Evolutionary conservation across 2,113 vertebrate genomes (phyloP).

Genomic region (Oceanodroma tethys): DNA sequence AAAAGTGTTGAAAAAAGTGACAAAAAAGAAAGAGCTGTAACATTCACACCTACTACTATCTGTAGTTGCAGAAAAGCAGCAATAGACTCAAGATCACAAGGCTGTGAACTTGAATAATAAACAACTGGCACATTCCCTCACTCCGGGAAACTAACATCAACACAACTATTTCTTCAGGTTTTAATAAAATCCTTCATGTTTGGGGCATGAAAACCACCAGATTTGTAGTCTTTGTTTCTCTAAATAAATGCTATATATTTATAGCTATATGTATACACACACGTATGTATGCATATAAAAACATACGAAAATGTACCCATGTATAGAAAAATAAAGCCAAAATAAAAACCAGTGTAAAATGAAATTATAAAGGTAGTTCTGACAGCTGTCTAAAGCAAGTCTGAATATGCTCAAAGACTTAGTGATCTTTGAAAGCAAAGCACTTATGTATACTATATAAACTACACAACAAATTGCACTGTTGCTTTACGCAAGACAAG

Average conservation of each 20-base stretch:
- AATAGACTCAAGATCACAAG: constrained; percentile 19
- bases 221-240: neutral
- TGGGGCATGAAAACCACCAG: neutral
- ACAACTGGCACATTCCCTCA: neutral
- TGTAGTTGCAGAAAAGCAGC: constrained; percentile 12
- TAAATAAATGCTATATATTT: neutral
- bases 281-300: neutral
- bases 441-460: neutral
- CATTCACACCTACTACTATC: constrained; percentile 24
- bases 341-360: neutral
- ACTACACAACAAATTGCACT: neutral
- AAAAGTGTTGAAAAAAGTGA: constrained; percentile 1
- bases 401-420: neutral
- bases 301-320: neutral
- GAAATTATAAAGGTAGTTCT: neutral
- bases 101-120: constrained; percentile 29
- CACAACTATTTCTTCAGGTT: neutral
- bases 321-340: neutral
- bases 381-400: neutral
- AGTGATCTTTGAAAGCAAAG: neutral
- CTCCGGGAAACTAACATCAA: neutral
- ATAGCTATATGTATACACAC: neutral
- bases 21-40: neutral
- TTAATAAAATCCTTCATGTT: neutral
- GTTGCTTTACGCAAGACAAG: neutral